A percentile compares a stretch with the other conserved stretches of the same genome.
phyloP scores from a whole-genome alignment of 2,888 invertebrate genomes.

The Cerceris ruficornis region DNA sequence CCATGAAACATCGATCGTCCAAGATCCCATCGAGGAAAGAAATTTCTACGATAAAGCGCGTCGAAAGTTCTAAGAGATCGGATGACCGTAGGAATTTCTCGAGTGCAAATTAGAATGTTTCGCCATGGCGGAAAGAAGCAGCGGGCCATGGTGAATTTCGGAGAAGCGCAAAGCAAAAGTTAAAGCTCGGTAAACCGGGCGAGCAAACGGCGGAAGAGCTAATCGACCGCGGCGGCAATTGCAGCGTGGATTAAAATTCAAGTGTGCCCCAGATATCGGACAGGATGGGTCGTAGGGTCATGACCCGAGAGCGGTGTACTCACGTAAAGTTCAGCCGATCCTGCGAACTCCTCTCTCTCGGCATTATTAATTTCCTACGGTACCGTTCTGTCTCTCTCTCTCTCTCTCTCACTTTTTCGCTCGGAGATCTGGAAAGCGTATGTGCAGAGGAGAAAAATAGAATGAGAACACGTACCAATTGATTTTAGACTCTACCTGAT shows the following conservation, averaged over 20 bases:
- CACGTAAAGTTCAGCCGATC: slow-evolving; percentile 60
- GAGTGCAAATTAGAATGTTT: too few species aligned
- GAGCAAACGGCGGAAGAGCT: slow-evolving; percentile 45
- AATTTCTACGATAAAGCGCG: too few species aligned
- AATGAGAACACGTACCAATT: too few species aligned
- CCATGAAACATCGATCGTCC: too few species aligned
- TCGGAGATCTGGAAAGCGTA: slow-evolving; percentile 19
- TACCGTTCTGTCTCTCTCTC: neutral
- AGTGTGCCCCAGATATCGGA: slow-evolving; percentile 73
- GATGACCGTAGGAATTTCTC: too few species aligned
- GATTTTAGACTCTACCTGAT: too few species aligned
- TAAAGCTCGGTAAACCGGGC: slow-evolving; percentile 56
- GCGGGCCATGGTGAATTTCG: neutral
- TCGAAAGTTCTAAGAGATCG: too few species aligned
- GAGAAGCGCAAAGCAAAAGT: slow-evolving; percentile 34
- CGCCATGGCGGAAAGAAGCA: too few species aligned
- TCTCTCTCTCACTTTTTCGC: neutral
- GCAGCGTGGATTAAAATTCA: slow-evolving; percentile 75
- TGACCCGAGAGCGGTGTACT: slow-evolving; percentile 61
- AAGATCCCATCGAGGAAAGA: too few species aligned
- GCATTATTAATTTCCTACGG: slow-evolving; percentile 63
- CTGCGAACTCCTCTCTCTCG: slow-evolving; percentile 39
- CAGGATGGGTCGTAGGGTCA: slow-evolving; percentile 68
- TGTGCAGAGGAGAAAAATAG: neutral
- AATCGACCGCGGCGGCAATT: slow-evolving; percentile 65